Conservation (phyloP, 2,888 invertebrate genomes). For the Cancer borealis region DNA sequence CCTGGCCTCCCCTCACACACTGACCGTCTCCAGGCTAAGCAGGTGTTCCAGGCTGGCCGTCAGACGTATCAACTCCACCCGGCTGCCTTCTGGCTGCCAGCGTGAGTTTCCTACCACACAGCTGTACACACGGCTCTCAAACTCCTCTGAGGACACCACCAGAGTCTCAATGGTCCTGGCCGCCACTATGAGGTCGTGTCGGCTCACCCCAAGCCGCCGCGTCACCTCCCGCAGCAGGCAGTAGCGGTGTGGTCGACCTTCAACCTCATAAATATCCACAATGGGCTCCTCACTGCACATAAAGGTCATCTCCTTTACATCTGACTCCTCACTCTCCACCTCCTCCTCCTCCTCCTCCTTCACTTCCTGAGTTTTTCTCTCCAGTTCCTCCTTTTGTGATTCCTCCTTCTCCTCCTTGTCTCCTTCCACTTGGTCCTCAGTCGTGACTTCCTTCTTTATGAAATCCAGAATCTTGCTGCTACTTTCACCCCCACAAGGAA, state of each 20-base stretch:
- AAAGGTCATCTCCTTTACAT: constrained; percentile 38
- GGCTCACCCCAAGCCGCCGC: constrained; percentile 59
- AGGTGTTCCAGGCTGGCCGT: constrained; percentile 56
- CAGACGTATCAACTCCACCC: constrained; percentile 60
- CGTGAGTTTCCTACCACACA: constrained; percentile 62
- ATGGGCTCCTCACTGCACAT: constrained; percentile 63
- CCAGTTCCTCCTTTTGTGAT: neutral
- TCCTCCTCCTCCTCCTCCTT: constrained; percentile 38
- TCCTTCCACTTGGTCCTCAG: neutral
- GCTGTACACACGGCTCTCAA: constrained; percentile 61
- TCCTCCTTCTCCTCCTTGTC: neutral
- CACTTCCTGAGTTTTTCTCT: constrained; percentile 29
- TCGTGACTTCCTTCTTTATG: constrained; percentile 40
- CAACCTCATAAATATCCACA: constrained; percentile 63
- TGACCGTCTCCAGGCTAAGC: constrained; percentile 64
- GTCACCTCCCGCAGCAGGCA: constrained; percentile 65
- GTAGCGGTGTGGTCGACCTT: constrained; percentile 65
- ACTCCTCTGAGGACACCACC: constrained; percentile 66
- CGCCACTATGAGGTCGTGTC: constrained; percentile 62
- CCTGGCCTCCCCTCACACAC: constrained; percentile 32
- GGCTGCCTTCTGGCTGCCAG: constrained; percentile 42
- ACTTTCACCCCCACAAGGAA: neutral
- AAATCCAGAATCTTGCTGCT: constrained; percentile 36
- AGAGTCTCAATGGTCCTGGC: constrained; percentile 72
- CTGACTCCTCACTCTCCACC: constrained; percentile 25